Evolutionary conservation across 2,888 invertebrate species (phyloP).

Genomic region (Colletes collaris): DNA sequence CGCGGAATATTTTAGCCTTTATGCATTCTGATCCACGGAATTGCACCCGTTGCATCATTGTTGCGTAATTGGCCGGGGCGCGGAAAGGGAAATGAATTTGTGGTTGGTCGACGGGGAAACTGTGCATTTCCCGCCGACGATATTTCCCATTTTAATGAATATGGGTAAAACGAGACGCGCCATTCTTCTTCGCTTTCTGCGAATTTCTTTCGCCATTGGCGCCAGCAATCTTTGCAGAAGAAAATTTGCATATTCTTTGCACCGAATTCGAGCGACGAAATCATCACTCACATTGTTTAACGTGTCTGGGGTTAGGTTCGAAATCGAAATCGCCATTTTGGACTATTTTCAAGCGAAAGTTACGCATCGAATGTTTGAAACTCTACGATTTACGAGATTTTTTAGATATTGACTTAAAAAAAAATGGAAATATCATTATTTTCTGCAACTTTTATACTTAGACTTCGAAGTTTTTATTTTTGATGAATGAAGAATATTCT

Average conservation of each 20-base stretch:
- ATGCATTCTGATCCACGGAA: slow-evolving; percentile 12
- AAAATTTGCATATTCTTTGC: slow-evolving; percentile 26
- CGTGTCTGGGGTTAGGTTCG: too few species aligned
- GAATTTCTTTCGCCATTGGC: slow-evolving; percentile 35
- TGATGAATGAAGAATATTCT: too few species aligned
- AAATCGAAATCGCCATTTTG: too few species aligned
- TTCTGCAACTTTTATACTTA: too few species aligned
- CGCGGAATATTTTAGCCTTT: slow-evolving; percentile 9
- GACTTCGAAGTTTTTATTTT: too few species aligned
- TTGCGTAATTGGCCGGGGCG: slow-evolving; percentile 14
- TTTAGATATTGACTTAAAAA: too few species aligned
- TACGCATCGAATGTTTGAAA: too few species aligned
- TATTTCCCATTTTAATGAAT: slow-evolving; percentile 51
- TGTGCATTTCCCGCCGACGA: slow-evolving; percentile 19
- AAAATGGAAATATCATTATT: too few species aligned
- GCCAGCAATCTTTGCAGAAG: slow-evolving; percentile 33
- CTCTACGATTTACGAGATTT: too few species aligned
- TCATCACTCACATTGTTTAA: too few species aligned
- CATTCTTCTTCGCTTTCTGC: slow-evolving; percentile 26
- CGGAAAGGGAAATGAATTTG: slow-evolving; percentile 11
- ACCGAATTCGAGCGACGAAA: too few species aligned
- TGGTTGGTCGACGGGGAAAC: not conserved
- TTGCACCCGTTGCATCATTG: slow-evolving; percentile 18
- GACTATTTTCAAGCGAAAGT: too few species aligned
- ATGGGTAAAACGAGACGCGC: not conserved